Evolutionary conservation across 92 coral and sea anemone genomes (phyloP).

Genomic region (Palythoa heliodiscus): DNA sequence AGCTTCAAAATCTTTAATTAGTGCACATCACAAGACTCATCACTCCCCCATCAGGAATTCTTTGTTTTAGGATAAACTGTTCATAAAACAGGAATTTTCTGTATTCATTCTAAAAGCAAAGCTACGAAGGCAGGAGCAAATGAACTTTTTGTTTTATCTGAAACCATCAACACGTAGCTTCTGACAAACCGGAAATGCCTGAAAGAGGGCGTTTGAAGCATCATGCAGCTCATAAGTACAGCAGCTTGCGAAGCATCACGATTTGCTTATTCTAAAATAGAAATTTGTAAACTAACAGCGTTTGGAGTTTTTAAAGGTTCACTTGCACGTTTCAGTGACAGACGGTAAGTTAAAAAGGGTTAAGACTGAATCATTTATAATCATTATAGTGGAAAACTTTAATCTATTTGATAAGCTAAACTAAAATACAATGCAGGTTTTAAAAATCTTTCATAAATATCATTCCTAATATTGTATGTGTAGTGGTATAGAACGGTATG

Average conservation of each 20-base stretch:
- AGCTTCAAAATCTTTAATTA: too few relatives aligned
- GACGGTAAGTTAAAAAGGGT: not conserved
- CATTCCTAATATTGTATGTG: not conserved
- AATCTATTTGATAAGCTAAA: not conserved
- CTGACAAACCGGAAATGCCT: constrained; percentile 6
- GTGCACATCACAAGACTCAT: too few relatives aligned
- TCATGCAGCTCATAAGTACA: not conserved
- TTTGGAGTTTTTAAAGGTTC: not conserved
- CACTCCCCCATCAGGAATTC: too few relatives aligned
- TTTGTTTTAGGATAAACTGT: too few relatives aligned
- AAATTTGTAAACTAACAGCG: not conserved
- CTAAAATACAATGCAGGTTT: not conserved
- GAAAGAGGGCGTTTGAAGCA: not conserved
- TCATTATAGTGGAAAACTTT: not conserved
- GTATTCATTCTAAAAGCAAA: too few relatives aligned
- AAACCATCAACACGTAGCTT: not conserved
- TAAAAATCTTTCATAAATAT: not conserved
- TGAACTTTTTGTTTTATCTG: not conserved
- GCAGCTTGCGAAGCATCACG: not conserved
- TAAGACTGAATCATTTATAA: not conserved
- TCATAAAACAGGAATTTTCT: too few relatives aligned
- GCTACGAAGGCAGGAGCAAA: too few relatives aligned
- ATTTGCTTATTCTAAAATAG: not conserved
- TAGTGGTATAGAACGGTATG: not conserved
- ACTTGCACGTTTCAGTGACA: not conserved